Percentiles rank a stretch among this genome's conserved stretches.
phyloP scores from a whole-genome alignment of 2,888 invertebrate genomes.

The Crioceris asparagi region DNA sequence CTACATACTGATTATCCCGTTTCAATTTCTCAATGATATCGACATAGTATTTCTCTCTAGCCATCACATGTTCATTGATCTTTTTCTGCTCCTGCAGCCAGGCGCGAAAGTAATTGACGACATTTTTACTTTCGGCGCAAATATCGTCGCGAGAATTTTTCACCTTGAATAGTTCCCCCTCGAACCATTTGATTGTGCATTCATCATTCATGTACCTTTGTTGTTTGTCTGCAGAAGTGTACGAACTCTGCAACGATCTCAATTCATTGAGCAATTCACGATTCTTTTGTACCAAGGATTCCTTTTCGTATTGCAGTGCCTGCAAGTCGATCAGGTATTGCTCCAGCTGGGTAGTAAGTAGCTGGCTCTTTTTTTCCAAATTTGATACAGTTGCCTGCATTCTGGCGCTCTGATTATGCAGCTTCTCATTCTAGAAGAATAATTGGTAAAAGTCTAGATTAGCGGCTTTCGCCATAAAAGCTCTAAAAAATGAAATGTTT shows the following conservation, averaged over 20 bases:
- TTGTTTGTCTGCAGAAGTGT: constrained; percentile 20
- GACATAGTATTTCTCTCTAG: constrained; percentile 24
- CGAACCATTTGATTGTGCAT: constrained; percentile 23
- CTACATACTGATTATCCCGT: constrained; percentile 25
- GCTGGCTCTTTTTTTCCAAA: constrained; percentile 26
- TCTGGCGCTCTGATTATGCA: constrained; percentile 25
- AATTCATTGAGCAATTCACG: constrained; percentile 28
- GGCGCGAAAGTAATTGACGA: constrained; percentile 31
- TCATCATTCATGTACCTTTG: constrained; percentile 18
- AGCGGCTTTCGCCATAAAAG: too few species aligned
- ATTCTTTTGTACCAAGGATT: constrained; percentile 26
- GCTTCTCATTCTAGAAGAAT: constrained; percentile 29
- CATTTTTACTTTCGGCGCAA: constrained; percentile 32
- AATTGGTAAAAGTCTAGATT: too few species aligned
- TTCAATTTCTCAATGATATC: constrained; percentile 26
- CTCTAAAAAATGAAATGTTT: too few species aligned
- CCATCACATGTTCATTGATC: constrained; percentile 27
- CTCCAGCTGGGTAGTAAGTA: constrained; percentile 28
- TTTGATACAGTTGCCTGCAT: constrained; percentile 21
- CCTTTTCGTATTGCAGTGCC: constrained; percentile 25
- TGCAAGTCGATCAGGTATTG: constrained; percentile 26
- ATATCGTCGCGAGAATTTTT: constrained; percentile 31
- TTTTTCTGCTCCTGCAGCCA: constrained; percentile 36
- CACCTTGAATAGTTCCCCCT: constrained; percentile 30
- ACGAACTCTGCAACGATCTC: constrained; percentile 25